A percentile compares a stretch with the other conserved stretches of the same genome.
Evolutionary conservation across 1,140 invertebrate genomes (phyloP).

Genomic region (Drosophila persimilis): DNA sequence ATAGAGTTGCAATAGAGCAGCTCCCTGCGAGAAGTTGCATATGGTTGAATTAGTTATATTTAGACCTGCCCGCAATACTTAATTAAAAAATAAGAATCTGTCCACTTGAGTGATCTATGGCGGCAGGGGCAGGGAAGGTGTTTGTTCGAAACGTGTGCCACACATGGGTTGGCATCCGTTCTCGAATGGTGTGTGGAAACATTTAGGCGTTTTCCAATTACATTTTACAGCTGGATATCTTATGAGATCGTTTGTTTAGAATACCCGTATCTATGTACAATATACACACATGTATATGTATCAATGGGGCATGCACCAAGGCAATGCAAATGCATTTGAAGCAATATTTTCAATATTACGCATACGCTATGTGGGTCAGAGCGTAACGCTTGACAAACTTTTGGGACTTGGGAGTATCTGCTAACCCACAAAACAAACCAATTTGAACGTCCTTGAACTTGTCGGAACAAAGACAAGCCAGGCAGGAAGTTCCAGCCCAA

Average conservation of each 20-base stretch:
- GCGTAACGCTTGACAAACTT: conserved; percentile 47
- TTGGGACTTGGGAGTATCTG: neutral
- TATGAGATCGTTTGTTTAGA: conserved; percentile 37
- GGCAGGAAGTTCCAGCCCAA: conserved; percentile 29
- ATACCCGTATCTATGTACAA: conserved; percentile 5
- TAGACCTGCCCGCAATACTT: conserved; percentile 40
- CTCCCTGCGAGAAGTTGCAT: conserved; percentile 53
- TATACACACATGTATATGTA: neutral
- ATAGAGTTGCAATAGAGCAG: conserved; percentile 27
- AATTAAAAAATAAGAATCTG: conserved; percentile 63
- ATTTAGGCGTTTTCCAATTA: conserved; percentile 42
- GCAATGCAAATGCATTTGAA: conserved; percentile 45
- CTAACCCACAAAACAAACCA: neutral
- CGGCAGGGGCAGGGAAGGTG: conserved; percentile 1
- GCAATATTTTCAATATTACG: conserved; percentile 21
- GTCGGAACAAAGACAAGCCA: conserved; percentile 29
- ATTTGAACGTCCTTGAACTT: conserved; percentile 77
- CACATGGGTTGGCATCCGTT: conserved; percentile 38
- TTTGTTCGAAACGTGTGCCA: conserved; percentile 39
- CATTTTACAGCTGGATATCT: conserved; percentile 59
- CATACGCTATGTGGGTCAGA: conserved; percentile 59
- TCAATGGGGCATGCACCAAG: conserved; percentile 22
- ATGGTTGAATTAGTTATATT: conserved; percentile 48
- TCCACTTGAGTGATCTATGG: conserved; percentile 58
- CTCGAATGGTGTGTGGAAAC: conserved; percentile 39